Evolutionary conservation across 1,140 invertebrate genomes (phyloP).

Genomic region (honey bee (Apis mellifera)): Amel_HAv3.1 CM009935.2:7390001-7390500

Average conservation of each 20-base stretch:
- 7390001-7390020: slow-evolving; percentile 50
- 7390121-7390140: slow-evolving; percentile 81
- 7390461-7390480: slow-evolving; percentile 31
- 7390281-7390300: slow-evolving; percentile 63
- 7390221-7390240: slow-evolving; percentile 58
- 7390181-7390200: slow-evolving; percentile 54
- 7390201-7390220: slow-evolving; percentile 57
- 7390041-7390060: slow-evolving; percentile 57
- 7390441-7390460: slow-evolving; percentile 55
- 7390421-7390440: slow-evolving; percentile 31
- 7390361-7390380: slow-evolving; percentile 61
- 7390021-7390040: slow-evolving; percentile 66
- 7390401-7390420: slow-evolving; percentile 55
- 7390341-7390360: slow-evolving; percentile 64
- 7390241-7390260: slow-evolving; percentile 59
- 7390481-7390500: slow-evolving; percentile 62
- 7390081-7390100: slow-evolving; percentile 83
- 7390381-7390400: slow-evolving; percentile 47
- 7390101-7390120: slow-evolving; percentile 89
- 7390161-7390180: slow-evolving; percentile 78
- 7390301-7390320: slow-evolving; percentile 65
- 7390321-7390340: slow-evolving; percentile 67
- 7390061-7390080: slow-evolving; percentile 74
- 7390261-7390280: slow-evolving; percentile 64
- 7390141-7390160: slow-evolving; percentile 76